Base-by-base conservation (phyloP, 2,888 invertebrate genomes). In the Smittia aterrima region DNA sequence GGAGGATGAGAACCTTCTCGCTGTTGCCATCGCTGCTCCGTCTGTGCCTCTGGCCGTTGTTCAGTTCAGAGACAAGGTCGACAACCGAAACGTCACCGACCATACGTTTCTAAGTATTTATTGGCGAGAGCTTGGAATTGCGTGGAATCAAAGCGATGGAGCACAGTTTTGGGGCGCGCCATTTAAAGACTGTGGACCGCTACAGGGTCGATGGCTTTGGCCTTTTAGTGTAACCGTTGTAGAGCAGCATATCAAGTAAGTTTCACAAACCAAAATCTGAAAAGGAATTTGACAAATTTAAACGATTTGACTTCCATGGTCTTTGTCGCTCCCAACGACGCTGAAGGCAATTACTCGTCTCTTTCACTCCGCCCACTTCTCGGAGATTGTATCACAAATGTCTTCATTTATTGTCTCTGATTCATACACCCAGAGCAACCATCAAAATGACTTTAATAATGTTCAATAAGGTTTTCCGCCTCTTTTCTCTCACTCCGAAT, bases 151-250 rank as follows among this genome's bases (percentile, higher is more conserved):
- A 77, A 79, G 79, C 2, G 83, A 82, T 22, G 82, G 82, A 18
- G 77, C 82, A 1, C 81, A 82, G 77, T 81, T 81, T 74, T 83
- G 83, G 83, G 83, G 83, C 0, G 80, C 82, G n/a, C 83, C 83
- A 20, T 83, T 83, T 76, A 79, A 80, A 75, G 83, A 83, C 77
- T 83, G 83, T 78, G 82, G 81, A 78, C 79, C 82, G 75, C 77
- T 83, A 75, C 79, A 80, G 54, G 81, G 81, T 24, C 80, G 83
- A 77, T 83, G 83, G 83, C 76, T 83, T 22, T 83, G 83, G 83
- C 83, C 83, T 24, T 83, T 82, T 79, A 82, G 83, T 78, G 80
- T 82, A 77, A 82, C 83, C 76, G 81, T 80, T 76, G 78, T 79
- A 74, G 82, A 82, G 77, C 79, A 79, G 73, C 80, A 80, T 79